Evolutionary conservation across 2,797 vertebrate genomes (phyloP).

Genomic region (Urophycis tenuis): DNA sequence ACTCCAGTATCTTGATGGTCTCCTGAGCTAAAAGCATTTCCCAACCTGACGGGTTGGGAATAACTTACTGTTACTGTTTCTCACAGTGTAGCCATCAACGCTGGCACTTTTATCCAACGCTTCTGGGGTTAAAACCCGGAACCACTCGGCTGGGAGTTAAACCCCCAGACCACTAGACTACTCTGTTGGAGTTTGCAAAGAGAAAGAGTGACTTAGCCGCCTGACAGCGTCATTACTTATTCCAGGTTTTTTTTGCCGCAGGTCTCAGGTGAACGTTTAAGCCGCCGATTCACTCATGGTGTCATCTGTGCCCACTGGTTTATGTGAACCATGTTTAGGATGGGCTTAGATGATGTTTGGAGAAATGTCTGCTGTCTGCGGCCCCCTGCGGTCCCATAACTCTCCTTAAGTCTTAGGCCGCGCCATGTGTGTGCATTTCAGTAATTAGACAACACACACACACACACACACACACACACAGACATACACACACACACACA

Average conservation of each 20-base stretch:
- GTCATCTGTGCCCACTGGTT: slow-evolving; percentile 37
- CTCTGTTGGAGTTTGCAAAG: slow-evolving; percentile 49
- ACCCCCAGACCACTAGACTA: slow-evolving; percentile 47
- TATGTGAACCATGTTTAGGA: slow-evolving; percentile 50
- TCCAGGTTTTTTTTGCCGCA: slow-evolving; percentile 34
- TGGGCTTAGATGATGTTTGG: slow-evolving; percentile 56
- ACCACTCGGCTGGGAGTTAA: not conserved
- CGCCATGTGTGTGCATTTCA: not conserved
- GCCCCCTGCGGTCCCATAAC: slow-evolving; percentile 54
- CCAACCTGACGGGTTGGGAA: not conserved
- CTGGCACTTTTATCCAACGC: not conserved
- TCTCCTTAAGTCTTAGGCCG: slow-evolving; percentile 16
- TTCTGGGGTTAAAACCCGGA: not conserved
- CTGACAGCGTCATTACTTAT: slow-evolving; percentile 19
- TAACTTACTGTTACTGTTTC: not conserved
- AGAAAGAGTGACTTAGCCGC: slow-evolving; percentile 27
- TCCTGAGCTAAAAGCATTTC: not conserved
- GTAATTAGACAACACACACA: not conserved
- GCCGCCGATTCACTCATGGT: slow-evolving; percentile 42
- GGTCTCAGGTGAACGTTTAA: slow-evolving; percentile 52
- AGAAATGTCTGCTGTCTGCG: slow-evolving; percentile 42
- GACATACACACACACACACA: not conserved
- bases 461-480: not conserved
- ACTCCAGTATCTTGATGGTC: not conserved
- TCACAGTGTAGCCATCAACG: not conserved